Percentiles rank a stretch among this genome's conserved stretches.
phyloP scores from a whole-genome alignment of 2,888 invertebrate genomes.

The Drosophila paracracens region DNA sequence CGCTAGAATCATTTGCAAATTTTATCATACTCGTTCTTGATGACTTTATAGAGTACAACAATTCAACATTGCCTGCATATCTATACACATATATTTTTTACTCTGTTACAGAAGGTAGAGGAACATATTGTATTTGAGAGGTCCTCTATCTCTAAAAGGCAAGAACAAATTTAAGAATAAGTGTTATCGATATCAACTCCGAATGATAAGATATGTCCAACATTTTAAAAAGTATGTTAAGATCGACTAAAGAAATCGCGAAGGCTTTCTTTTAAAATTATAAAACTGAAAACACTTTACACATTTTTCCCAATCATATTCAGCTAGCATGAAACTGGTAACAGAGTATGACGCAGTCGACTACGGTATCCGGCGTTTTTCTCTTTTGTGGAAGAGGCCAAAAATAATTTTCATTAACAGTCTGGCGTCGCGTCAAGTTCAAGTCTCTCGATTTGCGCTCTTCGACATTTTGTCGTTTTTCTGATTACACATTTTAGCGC shows the following conservation, averaged over 20 bases:
- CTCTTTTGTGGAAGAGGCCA: slow-evolving; percentile 16
- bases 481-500: slow-evolving; percentile 76
- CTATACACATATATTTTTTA: neutral
- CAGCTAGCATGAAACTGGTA: no score
- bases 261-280: neutral
- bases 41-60: slow-evolving; percentile 2
- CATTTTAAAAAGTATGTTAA: neutral
- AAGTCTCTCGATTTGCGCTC: slow-evolving; percentile 27
- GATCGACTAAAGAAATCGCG: no score
- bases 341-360: neutral
- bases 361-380: neutral
- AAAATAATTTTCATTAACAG: slow-evolving; percentile 76
- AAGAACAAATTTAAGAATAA: neutral
- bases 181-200: neutral
- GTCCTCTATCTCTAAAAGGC: neutral
- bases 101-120: neutral
- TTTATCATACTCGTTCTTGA: neutral
- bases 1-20: neutral
- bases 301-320: slow-evolving; percentile 12
- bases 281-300: neutral
- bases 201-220: neutral
- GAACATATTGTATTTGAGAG: neutral
- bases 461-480: slow-evolving; percentile 55
- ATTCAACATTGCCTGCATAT: slow-evolving; percentile 32
- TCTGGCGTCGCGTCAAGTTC: slow-evolving; percentile 48